phyloP scores from a whole-genome alignment of 2,113 vertebrate species.

The Pithys albifrons region DNA sequence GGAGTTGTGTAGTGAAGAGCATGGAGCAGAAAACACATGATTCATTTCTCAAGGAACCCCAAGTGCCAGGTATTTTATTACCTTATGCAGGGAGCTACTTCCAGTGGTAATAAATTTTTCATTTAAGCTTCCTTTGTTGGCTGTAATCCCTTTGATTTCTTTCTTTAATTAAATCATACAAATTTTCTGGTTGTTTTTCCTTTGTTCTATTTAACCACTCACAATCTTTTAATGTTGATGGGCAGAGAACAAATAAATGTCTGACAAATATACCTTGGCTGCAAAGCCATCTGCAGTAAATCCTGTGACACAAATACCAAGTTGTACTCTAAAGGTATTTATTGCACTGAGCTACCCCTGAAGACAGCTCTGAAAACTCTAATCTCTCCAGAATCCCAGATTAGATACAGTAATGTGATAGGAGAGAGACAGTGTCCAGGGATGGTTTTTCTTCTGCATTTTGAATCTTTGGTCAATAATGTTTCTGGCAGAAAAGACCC shows the following conservation, averaged over 20 bases:
- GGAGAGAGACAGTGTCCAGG: not conserved
- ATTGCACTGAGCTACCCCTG: not conserved
- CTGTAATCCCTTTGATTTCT: conserved; percentile 32
- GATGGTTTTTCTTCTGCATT: not conserved
- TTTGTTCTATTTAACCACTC: conserved; percentile 36
- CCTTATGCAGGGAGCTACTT: not conserved
- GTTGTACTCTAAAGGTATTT: conserved; percentile 19
- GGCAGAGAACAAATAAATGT: not conserved
- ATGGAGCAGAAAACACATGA: not conserved
- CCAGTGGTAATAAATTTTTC: conserved; percentile 44
- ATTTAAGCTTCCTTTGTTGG: conserved; percentile 33
- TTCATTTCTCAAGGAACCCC: not conserved
- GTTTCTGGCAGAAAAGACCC: not conserved
- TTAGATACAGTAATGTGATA: not conserved
- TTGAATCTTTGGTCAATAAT: not conserved
- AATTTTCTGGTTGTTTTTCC: conserved; percentile 18
- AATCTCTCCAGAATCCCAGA: conserved; percentile 19
- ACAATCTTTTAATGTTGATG: not conserved
- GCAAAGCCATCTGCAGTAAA: conserved; percentile 12
- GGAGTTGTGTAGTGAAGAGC: not conserved
- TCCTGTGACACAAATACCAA: conserved; percentile 15
- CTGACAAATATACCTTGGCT: conserved; percentile 24
- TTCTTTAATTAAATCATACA: conserved; percentile 48
- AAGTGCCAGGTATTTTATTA: conserved; percentile 46
- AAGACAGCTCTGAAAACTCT: conserved; percentile 24